Evolutionary conservation across 2,797 vertebrate genomes (phyloP), one percentile per base, ranked within the genome.

Genomic region (Australoheros facetus): DNA sequence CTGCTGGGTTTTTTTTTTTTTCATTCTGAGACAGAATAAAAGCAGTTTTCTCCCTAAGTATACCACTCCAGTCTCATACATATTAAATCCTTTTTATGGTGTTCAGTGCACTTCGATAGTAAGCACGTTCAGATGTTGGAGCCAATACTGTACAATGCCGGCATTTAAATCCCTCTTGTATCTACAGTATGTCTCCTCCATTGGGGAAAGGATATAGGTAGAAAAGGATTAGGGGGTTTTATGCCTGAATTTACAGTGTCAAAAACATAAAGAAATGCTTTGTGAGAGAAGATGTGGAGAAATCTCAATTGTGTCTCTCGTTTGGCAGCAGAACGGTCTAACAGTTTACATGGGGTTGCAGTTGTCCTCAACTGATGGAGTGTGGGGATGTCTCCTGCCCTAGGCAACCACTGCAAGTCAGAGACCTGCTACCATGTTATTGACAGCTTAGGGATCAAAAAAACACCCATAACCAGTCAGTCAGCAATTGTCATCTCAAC

Each of bases 401-500:
- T 19, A 59, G 58, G 72, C 77, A 8, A 8, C 26, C 26, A 51
- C 30, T 4, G 3, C 23, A 0, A 66, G 9, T 45, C 62, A 66
- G 17, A 51, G 42, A 53, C 56, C 56, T 19, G 73, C 71, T 73
- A 57, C 51, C 1, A 0, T 56, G 53, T 80, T 82, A 88, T 84
- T 74, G 80, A 78, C 82, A 85, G 78, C 81, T 81, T 17, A 3
- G 62, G 54, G 85, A 84, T 85, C 58, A 85, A 84, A 37, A 34
- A 37, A 32, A 32, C 56, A 74, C 37, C 75, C 77, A 53, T 66
- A 76, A 81, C 78, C 80, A 84, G 79, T 90, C 82, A 76, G 56
- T 87, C 85, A 76, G 28, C 3, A n/a, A 34, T 56, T 84, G 39
- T 86, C 82, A 71, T 82, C 87, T 80, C 70, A 85, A 30, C 80